Base-by-base conservation (phyloP, 2,113 vertebrate species). In the Sula dactylatra region DNA sequence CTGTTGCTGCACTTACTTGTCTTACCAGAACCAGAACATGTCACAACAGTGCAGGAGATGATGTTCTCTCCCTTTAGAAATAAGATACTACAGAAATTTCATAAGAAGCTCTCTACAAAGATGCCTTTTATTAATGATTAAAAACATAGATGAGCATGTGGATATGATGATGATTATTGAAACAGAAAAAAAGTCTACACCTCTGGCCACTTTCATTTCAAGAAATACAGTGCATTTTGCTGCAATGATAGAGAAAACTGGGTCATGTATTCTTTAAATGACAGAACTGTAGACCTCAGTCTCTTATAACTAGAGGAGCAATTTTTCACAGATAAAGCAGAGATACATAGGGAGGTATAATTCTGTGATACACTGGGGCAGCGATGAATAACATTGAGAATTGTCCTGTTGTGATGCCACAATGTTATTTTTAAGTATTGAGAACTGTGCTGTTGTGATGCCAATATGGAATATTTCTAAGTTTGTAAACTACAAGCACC, bases 221-320 rank as follows among this genome's bases (percentile, higher is more conserved):
- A 74, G 31, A 44, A 4, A 34, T 34, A 44, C 5, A 25, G 15
- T n/a, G 38, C 19, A 32, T 79, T 95, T 91, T 89, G 25, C 31
- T 76, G 44, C 11, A 26, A 4, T 72, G 24, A 24, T 9, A 71
- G 59, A 64, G 17, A 24, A 13, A 31, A n/a, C 13, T 38, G n/a
- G 8, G 10, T 71, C 42, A 64, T 0, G 0, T 45, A 17, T 8
- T 36, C n/a, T 80, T 80, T 86, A 61, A 66, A 34, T 64, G 32
- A 19, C 22, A 55, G 45, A 47, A 36, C 12, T 62, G 47, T 45
- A 44, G 25, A 38, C 21, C 13, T 26, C 36, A 45, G 25, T 67
- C 2, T 18, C 9, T 80, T 61, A 13, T 14, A 56, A 38, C 2
- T 52, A 21, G 24, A 58, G 50, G 6, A 90, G 12, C 17, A 19